Evolutionary conservation across 2,797 vertebrate genomes (phyloP), one percentile per base, ranked within the genome.

Genomic region (Odontamblyopus rebecca): DNA sequence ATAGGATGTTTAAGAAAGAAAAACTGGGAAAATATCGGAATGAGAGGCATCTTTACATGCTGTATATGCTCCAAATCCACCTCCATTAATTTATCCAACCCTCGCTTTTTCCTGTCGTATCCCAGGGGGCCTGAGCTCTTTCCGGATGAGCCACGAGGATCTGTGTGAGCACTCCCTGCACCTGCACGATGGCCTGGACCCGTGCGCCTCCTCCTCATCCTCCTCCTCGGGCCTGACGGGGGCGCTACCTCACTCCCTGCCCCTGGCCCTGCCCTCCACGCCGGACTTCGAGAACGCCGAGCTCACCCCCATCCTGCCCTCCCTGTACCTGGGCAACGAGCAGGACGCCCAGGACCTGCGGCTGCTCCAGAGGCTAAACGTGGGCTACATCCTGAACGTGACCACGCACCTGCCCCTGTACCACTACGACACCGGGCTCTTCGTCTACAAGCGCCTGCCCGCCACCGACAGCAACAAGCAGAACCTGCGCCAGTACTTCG

Each of bases 401-500:
- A 99, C 98, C 92, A 98, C 98, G 1, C 98, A 99, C 92, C 93
- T 99, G 71, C 98, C 98, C 30, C 96, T 99, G 32, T 99, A 93
- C 89, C 98, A 99, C 91, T 98, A 99, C 0, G 96, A 99, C 90
- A 94, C 95, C 27, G 97, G 96, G 73, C 85, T 96, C 78, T 95
- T 99, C 92, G 93, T 90, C 91, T 99, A 99, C 93, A 99, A 99
- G 88, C 93, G 98, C 65, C 94, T 99, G 81, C 98, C 98, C 0
- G 98, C 98, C 86, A 98, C 97, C 0, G 98, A 99, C 92, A 99
- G 97, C 96, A 98, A 96, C 96, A 99, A 98, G 89, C 98, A 99
- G 94, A 99, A 99, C 93, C 95, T 99, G 90, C 95, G 97, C 60
- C 97, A 98, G 93, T 99, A 99, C 92, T 99, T 99, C 3, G 98